Percentiles rank a stretch among this genome's conserved stretches.
Evolutionary conservation across 2,113 vertebrate genomes (phyloP).

Genomic region (Bostrychus sinensis): DNA sequence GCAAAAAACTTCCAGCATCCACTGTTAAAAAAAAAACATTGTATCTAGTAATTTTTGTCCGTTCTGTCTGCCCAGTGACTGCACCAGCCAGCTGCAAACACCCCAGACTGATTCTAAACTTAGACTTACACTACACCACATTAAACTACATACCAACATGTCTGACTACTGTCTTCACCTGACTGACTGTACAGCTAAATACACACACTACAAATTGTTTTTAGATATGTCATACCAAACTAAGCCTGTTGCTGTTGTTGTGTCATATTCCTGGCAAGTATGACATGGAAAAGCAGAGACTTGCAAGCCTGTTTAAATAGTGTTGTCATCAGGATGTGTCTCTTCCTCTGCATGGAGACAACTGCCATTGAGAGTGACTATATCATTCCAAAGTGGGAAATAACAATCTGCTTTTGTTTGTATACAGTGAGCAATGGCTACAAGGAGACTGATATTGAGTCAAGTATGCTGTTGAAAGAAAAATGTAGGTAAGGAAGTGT

Average conservation of each 20-base stretch:
- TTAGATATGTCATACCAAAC: slow-evolving; percentile 19
- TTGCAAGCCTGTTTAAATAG: slow-evolving; percentile 59
- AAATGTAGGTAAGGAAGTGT: not conserved
- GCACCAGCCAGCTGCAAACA: slow-evolving; percentile 48
- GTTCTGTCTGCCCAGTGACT: slow-evolving; percentile 44
- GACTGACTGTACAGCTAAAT: not conserved
- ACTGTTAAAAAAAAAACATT: slow-evolving; percentile 27
- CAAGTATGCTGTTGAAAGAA: not conserved
- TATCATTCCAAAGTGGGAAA: not conserved
- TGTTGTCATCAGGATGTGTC: slow-evolving; percentile 46
- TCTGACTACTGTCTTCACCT: slow-evolving; percentile 1
- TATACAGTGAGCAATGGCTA: not conserved
- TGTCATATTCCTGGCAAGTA: slow-evolving; percentile 21
- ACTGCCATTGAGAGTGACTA: slow-evolving; percentile 29
- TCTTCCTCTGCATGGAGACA: slow-evolving; percentile 46
- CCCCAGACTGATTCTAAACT: slow-evolving; percentile 49
- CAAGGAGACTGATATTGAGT: not conserved
- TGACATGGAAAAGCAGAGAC: slow-evolving; percentile 50
- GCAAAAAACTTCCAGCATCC: not conserved
- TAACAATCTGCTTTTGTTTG: not conserved
- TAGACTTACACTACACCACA: slow-evolving; percentile 31
- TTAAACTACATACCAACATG: slow-evolving; percentile 6
- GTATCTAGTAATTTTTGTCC: slow-evolving; percentile 31
- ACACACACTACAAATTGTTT: not conserved
- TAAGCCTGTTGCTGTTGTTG: slow-evolving; percentile 19